A percentile compares a stretch with the other conserved stretches of the same genome.
Conservation (phyloP, 2,797 vertebrate genomes). For the Sylvilagus floridanus region DNA sequence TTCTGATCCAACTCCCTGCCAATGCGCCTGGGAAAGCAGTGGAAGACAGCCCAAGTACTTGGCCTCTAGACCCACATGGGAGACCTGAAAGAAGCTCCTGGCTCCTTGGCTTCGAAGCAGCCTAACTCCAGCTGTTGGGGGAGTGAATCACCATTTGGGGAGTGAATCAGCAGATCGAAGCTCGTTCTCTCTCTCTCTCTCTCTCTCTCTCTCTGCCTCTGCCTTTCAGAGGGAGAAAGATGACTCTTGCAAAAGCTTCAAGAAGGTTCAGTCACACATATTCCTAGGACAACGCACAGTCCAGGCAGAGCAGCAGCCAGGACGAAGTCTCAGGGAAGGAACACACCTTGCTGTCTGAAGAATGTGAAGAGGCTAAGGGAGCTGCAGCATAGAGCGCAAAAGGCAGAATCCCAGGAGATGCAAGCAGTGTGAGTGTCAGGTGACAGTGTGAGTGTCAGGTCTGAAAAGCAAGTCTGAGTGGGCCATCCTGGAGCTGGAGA, state of each 20-base stretch:
- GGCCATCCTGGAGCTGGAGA: not conserved
- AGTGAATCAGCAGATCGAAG: too few species aligned
- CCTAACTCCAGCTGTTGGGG: too few species aligned
- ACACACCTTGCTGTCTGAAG: not conserved
- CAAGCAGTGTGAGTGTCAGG: not conserved
- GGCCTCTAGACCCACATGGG: too few species aligned
- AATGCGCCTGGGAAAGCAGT: too few species aligned
- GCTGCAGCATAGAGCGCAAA: not conserved
- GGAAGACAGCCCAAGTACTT: too few species aligned
- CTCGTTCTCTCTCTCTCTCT: too few species aligned
- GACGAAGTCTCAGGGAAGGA: not conserved
- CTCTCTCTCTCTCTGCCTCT: too few species aligned
- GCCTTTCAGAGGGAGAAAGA: too few species aligned
- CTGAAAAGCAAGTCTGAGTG: not conserved
- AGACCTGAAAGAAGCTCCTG: too few species aligned
- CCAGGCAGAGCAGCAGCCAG: not conserved
- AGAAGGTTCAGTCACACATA: not conserved
- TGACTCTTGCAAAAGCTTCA: not conserved
- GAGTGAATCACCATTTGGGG: too few species aligned
- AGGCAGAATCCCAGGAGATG: not conserved
- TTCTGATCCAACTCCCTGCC: too few species aligned
- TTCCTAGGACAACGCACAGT: not conserved
- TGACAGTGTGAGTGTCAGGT: not conserved
- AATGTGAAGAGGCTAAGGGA: not conserved
- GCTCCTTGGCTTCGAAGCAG: too few species aligned